These are phyloP conservation scores for Sterna hirundo DNA, from an alignment of 2,113 vertebrate species.

Conservation along the genomic window DNA sequence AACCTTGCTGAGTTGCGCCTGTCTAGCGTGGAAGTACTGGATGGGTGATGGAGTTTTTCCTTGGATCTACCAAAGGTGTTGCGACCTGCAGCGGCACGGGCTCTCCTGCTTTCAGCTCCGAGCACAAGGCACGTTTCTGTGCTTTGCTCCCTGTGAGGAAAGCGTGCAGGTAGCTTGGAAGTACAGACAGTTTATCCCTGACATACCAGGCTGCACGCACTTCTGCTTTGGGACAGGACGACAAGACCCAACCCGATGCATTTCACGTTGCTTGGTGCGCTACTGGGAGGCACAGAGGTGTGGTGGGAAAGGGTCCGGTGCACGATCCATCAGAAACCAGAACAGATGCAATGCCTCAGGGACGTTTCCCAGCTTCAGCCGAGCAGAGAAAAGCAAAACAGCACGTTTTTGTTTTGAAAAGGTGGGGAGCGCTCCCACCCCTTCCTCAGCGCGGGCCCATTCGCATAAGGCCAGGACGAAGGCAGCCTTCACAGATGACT, in stretches of 20 bases:
- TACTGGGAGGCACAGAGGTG: background rate
- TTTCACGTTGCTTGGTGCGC: background rate
- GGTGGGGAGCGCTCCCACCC: background rate
- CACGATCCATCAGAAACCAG: background rate
- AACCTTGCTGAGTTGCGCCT: background rate
- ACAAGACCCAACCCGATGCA: background rate
- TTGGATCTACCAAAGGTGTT: background rate
- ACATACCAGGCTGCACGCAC: background rate
- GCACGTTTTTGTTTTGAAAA: background rate
- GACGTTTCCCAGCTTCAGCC: background rate
- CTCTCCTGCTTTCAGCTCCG: background rate
- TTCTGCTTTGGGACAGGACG: background rate
- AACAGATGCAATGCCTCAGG: background rate
- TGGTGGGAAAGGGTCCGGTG: rapidly evolving
- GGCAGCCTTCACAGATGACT: background rate
- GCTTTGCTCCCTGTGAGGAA: background rate
- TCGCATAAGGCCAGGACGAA: background rate
- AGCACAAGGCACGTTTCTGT: background rate
- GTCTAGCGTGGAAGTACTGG: background rate
- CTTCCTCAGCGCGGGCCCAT: background rate
- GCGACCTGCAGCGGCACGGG: background rate
- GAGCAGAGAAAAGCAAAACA: background rate
- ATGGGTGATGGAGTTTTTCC: background rate
- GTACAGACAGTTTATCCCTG: background rate
- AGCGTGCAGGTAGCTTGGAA: background rate